Conservation (phyloP, 2,113 vertebrate genomes). For the Zosterops japonicus region DNA sequence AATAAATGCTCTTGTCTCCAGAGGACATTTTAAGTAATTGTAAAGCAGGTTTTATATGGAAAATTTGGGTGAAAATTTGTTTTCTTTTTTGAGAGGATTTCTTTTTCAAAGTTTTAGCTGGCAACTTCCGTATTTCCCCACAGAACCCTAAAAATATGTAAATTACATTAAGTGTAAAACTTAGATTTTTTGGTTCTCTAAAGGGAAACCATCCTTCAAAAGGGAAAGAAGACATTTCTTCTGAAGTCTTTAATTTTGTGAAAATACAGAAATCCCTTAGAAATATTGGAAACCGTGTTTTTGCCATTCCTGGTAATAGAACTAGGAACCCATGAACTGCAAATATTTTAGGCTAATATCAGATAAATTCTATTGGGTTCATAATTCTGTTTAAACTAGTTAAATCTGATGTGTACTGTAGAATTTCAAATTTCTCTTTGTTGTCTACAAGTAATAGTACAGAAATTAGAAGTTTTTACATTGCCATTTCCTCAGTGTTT, state of each 20-base stretch:
- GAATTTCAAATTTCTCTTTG: neutral
- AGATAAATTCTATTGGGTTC: neutral
- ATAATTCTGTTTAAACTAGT: neutral
- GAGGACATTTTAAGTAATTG: neutral
- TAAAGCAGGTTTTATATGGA: neutral
- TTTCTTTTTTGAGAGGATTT: neutral
- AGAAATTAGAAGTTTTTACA: neutral
- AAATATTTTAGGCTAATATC: neutral
- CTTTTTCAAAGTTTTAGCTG: neutral
- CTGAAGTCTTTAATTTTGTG: neutral
- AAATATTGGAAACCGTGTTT: neutral
- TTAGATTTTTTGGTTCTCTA: neutral
- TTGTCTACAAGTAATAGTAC: fast-evolving
- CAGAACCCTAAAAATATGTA: neutral
- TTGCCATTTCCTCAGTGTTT: neutral
- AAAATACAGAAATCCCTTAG: neutral
- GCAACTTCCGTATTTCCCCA: neutral
- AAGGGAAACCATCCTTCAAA: neutral
- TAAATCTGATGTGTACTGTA: neutral
- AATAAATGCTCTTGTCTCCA: neutral
- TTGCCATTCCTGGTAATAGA: neutral
- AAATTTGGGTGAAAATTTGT: neutral
- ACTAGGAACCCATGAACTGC: neutral
- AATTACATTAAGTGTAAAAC: neutral
- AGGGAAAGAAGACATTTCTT: neutral